Base-by-base conservation (phyloP, 2,888 invertebrate species). In the Theristus sp. region DNA sequence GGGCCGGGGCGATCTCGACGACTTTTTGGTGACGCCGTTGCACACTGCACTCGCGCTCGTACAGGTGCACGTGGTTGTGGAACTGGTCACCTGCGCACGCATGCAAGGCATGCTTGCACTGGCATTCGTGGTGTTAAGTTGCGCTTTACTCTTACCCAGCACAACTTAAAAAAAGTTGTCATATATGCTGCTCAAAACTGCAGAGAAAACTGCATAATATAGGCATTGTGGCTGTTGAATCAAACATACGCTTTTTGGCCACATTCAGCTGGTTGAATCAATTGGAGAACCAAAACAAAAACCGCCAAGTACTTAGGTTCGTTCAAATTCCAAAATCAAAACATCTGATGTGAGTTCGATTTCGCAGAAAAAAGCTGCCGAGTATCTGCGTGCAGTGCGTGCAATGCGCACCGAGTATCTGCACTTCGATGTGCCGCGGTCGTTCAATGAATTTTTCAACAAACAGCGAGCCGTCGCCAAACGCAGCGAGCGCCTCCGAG, bases 1-100 rank as follows among this genome's bases (percentile, higher is more conserved):
- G 96, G 0, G 98, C 98, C 0, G 98, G 98, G 0, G 98, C 98
- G 65, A 98, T 91, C 79, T 99, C 98, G 0, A 99, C 93, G 0
- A 98, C 78, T 76, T 99, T 99, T 76, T 99, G 98, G 77, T 99
- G 96, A 29, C 98, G 81, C 61, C 98, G 81, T 75, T 99, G 98
- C 0, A 99, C 96, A 0, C 94, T 94, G 75, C 98, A 99, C 75
- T 99, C 98, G 59, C 98, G 81, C 77, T 99, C 98, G 76, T 83
- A 94, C 56, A 99, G 79, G 77, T 99, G 98, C 0, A 96, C 86
- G 10, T 96, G 87, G 75, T 96, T 93, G 31, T 96, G 96, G 0
- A 88, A 86, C 67, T 87, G 84, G 75, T 98, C 98, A 68, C 80
- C 80, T 77, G 64, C 28, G 57, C 58, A 30, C n/a, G 71, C 72